Evolutionary conservation across 2,797 vertebrate genomes (phyloP), one percentile per base, ranked within the genome.

Genomic region (Florisuga fusca): DNA sequence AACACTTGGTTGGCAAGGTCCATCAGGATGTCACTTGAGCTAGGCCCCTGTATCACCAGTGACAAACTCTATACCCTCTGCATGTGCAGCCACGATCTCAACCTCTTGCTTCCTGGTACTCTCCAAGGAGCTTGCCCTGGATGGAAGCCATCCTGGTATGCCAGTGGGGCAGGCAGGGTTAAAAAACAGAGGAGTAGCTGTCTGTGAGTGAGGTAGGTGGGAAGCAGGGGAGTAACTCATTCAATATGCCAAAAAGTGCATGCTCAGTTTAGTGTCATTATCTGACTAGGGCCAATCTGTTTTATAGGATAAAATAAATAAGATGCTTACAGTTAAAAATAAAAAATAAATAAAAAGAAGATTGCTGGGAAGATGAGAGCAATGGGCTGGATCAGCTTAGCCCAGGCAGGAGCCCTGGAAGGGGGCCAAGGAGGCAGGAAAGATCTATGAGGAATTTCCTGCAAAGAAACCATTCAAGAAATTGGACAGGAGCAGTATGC

Each of bases 371-470:
- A 59, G 71, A 87, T 66, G 86, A 84, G 55, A 92, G 31, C 68
- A 76, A 59, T 31, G 54, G 68, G 64, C 41, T 89, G 86, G 74
- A 76, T 73, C 53, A 69, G 38, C 67, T 89, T 0, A 0, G 57
- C 55, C 43, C 27, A 76, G 58, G 74, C 81, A 87, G 87, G 48
- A 92, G 74, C 34, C 10, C 68, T 95, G 95, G 89, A 79, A 87
- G 25, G 23, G 14, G 22, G 67, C 84, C 92, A 84, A 45, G 12
- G 55, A 79, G 63, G 67, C 74, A 57, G 34, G 38, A 90, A 92
- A 90, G 81, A 84, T 93, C 91, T 78, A 74, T 20, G 48, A 93
- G 71, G 89, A 92, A 74, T 90, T 94, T 82, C 55, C 94, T 94
- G 94, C 91, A 89, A 89, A 84, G 84, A 79, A 91, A 73, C 26